Percentiles rank a stretch among this genome's conserved stretches.
phyloP scores from a whole-genome alignment of 2,888 invertebrate genomes.

The Nectonema munidae region DNA sequence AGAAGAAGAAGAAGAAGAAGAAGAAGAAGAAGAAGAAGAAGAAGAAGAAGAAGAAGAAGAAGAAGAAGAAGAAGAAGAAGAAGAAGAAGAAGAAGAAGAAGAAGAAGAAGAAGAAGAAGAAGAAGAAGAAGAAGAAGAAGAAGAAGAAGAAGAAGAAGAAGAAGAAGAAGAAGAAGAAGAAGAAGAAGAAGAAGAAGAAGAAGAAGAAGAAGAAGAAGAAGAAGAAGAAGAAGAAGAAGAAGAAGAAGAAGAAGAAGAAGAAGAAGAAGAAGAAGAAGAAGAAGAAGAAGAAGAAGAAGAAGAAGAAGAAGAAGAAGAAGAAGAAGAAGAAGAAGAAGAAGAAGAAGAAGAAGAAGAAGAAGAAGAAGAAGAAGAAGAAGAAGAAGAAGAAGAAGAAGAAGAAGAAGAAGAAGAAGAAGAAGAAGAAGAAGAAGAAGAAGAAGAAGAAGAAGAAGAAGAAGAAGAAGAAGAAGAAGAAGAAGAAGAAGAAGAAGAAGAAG shows the following conservation, averaged over 20 bases:
- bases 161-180: slow-evolving; percentile 5
- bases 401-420: slow-evolving; percentile 5
- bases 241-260: slow-evolving; percentile 5
- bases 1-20: slow-evolving; percentile 5
- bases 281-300: slow-evolving; percentile 5
- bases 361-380: slow-evolving; percentile 5
- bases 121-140: slow-evolving; percentile 5
- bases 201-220: slow-evolving; percentile 5
- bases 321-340: slow-evolving; percentile 5
- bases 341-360: slow-evolving; percentile 5
- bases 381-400: slow-evolving; percentile 5
- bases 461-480: slow-evolving; percentile 5
- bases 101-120: slow-evolving; percentile 5
- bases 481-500: slow-evolving; percentile 5
- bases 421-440: slow-evolving; percentile 5
- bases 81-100: slow-evolving; percentile 5
- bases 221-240: slow-evolving; percentile 5
- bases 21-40: slow-evolving; percentile 5
- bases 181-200: slow-evolving; percentile 5
- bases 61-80: slow-evolving; percentile 5
- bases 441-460: slow-evolving; percentile 5
- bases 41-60: slow-evolving; percentile 5
- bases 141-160: slow-evolving; percentile 5
- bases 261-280: slow-evolving; percentile 5
- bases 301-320: slow-evolving; percentile 5